Percentiles rank a stretch among this genome's conserved stretches.
Evolutionary conservation across 2,888 invertebrate genomes (phyloP).

Genomic region (Synanthedon vespiformis): DNA sequence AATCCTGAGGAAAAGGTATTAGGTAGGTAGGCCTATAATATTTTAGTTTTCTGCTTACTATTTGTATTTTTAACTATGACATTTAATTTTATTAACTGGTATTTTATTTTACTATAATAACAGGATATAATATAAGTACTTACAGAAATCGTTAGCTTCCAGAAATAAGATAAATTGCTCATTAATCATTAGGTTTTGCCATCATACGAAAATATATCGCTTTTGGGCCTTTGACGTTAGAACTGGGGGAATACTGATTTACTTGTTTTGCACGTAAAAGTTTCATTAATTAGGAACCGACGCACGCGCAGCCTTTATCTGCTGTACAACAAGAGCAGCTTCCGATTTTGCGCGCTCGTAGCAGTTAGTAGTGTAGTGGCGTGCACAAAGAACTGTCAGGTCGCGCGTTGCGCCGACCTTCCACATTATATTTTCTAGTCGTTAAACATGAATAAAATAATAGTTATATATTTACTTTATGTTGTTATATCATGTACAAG

Average conservation of each 20-base stretch:
- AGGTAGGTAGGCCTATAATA: too few species aligned
- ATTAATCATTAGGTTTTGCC: neutral
- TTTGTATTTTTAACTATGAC: neutral
- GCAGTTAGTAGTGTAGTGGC: conserved; percentile 32
- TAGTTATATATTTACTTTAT: conserved; percentile 26
- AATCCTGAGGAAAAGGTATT: too few species aligned
- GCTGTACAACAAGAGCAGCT: conserved; percentile 14
- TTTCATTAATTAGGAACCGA: conserved; percentile 21
- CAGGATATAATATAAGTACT: neutral
- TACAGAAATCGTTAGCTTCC: neutral
- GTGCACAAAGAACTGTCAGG: conserved; percentile 47
- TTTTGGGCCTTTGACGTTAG: conserved; percentile 19
- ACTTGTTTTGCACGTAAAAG: conserved; percentile 33
- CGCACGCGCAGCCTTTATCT: conserved; percentile 39
- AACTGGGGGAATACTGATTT: conserved; percentile 25
- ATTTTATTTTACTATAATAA: neutral
- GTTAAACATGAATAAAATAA: conserved; percentile 42
- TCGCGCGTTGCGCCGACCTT: conserved; percentile 24
- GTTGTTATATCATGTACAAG: conserved; percentile 12
- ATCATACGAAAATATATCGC: neutral
- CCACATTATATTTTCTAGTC: conserved; percentile 35
- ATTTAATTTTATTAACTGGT: neutral
- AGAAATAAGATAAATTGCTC: neutral
- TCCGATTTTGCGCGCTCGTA: conserved; percentile 32
- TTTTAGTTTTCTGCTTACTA: too few species aligned